Evolutionary conservation across 2,113 vertebrate species (phyloP), one percentile per base, ranked within the genome.

Genomic region (Plectropomus leopardus): DNA sequence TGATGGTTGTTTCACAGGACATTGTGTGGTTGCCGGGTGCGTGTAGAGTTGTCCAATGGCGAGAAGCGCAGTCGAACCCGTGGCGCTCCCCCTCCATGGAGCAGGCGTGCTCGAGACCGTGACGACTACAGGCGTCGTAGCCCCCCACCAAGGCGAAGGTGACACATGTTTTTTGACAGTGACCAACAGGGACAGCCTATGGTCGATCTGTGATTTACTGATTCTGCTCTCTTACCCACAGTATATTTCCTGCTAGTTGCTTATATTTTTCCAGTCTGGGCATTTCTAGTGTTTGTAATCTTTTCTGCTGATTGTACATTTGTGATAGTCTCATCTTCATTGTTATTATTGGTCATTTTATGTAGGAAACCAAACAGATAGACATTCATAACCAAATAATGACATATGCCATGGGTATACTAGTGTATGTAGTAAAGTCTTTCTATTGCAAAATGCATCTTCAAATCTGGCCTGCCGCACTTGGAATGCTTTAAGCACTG

Each of bases 11-110:
- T 53, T 78, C 34, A 4, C 1, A 99, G 98, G 91, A 98, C 97
- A 0, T 90, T 99, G 3, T 99, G 98, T 82, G 98, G 98, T 58
- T 99, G 97, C 81, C 97, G 98, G 0, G 98, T 99, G 42, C 94
- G 98, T 16, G 98, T 99, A 77, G 98, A 99, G 80, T 92, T 99
- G 47, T 99, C 98, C 65, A 99, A 97, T 23, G 98, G 98, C 0
- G 98, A 99, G 90, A 99, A 99, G 75, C 96, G 98, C 42, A 97
- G 96, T 85, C 95, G 98, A 61, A 97, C 96, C 89, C 95, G 98
- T 0, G 98, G 98, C 0, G 97, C 97, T 1, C 98, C 98, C 36
- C 98, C 97, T 0, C 97, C 97, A 0, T 99, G 98, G 97, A 96
- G 96, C 92, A 94, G 98, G 7, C 97, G 98, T 7, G 97, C 97